phyloP scores from a whole-genome alignment of 2,113 vertebrate species.

The Alligator sinensis region DNA sequence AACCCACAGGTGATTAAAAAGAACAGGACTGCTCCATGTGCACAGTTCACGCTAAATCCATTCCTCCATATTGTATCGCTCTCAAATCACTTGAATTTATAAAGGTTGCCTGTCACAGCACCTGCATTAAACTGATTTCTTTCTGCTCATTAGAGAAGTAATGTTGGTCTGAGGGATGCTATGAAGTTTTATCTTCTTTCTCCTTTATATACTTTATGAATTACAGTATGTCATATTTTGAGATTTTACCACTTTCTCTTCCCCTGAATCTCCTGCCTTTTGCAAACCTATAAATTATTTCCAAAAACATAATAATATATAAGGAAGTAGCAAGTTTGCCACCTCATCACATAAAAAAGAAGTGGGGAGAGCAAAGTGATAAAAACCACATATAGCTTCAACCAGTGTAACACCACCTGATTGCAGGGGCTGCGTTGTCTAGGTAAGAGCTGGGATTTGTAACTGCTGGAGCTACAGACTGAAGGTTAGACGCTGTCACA shows the following conservation, averaged over 20 bases:
- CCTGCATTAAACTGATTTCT: neutral
- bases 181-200: neutral
- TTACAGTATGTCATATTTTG: accelerated
- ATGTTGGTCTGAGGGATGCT: neutral
- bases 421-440: neutral
- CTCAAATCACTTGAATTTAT: neutral
- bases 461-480: constrained; percentile 10
- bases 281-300: neutral
- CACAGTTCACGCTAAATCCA: neutral
- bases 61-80: neutral
- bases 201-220: neutral
- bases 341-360: neutral
- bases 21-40: constrained; percentile 28
- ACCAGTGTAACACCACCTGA: neutral
- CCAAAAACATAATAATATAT: neutral
- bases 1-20: constrained; percentile 44
- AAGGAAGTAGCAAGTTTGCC: neutral
- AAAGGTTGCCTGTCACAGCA: neutral
- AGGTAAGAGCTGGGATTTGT: constrained; percentile 32
- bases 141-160: neutral
- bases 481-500: constrained; percentile 32
- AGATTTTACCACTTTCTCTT: neutral
- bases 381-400: neutral
- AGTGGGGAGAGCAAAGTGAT: neutral
- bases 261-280: neutral